Conservation (phyloP, 35 echinoderm and acorn worm genomes). For the Ptychodera flava region DNA sequence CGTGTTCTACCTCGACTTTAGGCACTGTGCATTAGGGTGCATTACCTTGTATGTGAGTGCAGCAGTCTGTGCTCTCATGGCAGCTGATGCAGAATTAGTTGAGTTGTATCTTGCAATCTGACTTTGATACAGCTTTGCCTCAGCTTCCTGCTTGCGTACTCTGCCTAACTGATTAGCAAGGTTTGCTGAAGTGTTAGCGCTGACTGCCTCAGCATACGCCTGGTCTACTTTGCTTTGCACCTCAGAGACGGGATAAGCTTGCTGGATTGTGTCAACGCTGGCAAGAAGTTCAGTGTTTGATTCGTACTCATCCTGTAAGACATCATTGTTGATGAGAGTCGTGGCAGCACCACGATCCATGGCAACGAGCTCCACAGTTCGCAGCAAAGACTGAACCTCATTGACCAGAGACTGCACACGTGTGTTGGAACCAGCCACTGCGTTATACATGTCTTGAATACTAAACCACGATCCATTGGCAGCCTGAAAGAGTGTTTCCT, state of each 20-base stretch:
- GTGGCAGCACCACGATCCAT: neutral
- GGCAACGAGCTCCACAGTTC: conserved; percentile 32
- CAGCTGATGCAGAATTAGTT: neutral
- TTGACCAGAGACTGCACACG: conserved; percentile 14
- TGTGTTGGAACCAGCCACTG: conserved; percentile 8
- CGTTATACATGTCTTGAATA: conserved; percentile 28
- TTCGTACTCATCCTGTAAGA: neutral
- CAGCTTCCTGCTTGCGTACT: neutral
- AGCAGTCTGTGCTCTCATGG: neutral
- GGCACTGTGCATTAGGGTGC: neutral
- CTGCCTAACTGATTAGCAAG: neutral
- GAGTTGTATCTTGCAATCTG: conserved; percentile 5
- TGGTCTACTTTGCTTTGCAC: neutral
- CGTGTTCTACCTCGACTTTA: no score
- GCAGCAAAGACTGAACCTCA: conserved; percentile 4
- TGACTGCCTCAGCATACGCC: neutral
- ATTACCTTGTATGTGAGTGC: neutral
- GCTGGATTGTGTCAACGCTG: neutral
- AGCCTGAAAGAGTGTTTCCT: neutral
- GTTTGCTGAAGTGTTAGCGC: neutral
- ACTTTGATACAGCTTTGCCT: conserved; percentile 5
- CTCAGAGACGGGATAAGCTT: neutral
- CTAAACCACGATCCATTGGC: conserved; percentile 16
- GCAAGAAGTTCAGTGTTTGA: neutral
- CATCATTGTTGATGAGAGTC: neutral